Percentiles rank a stretch among this genome's conserved stretches.
Evolutionary conservation across 1,140 invertebrate species (phyloP).

Genomic region (Venustaconcha ellipsiformis): DNA sequence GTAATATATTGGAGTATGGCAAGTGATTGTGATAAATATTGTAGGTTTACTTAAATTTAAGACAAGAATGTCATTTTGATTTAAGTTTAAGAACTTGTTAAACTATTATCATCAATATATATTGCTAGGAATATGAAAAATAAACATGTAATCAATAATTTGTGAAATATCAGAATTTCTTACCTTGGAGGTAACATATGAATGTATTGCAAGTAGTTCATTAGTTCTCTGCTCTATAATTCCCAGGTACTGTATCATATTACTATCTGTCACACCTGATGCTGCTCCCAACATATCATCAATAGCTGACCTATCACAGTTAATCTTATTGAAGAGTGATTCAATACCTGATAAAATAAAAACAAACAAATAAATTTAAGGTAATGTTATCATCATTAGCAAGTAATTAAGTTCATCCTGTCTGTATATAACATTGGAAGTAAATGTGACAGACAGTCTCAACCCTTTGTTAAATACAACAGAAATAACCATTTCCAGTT

Average conservation of each 20-base stretch:
- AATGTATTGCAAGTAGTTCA: constrained; percentile 65
- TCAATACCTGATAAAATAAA: constrained; percentile 61
- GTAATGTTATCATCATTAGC: not conserved
- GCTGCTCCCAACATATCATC: constrained; percentile 67
- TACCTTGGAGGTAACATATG: constrained; percentile 63
- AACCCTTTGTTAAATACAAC: not conserved
- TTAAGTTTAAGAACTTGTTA: not conserved
- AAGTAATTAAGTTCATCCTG: not conserved
- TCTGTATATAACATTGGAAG: not conserved
- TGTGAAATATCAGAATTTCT: not conserved
- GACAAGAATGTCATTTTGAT: not conserved
- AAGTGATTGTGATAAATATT: no score
- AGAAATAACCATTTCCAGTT: not conserved
- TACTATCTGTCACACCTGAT: constrained; percentile 64
- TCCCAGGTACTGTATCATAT: constrained; percentile 69
- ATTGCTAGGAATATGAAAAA: not conserved
- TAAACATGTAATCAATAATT: not conserved
- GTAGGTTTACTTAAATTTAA: not conserved
- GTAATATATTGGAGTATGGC: no score
- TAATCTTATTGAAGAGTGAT: constrained; percentile 68
- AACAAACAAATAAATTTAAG: not conserved
- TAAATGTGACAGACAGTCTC: not conserved
- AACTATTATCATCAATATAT: not conserved
- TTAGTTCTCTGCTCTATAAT: constrained; percentile 69
- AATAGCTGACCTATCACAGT: constrained; percentile 66